Evolutionary conservation across 2,888 invertebrate species (phyloP), one percentile per base, ranked within the genome.

Genomic region (Heteropelma amictum): DNA sequence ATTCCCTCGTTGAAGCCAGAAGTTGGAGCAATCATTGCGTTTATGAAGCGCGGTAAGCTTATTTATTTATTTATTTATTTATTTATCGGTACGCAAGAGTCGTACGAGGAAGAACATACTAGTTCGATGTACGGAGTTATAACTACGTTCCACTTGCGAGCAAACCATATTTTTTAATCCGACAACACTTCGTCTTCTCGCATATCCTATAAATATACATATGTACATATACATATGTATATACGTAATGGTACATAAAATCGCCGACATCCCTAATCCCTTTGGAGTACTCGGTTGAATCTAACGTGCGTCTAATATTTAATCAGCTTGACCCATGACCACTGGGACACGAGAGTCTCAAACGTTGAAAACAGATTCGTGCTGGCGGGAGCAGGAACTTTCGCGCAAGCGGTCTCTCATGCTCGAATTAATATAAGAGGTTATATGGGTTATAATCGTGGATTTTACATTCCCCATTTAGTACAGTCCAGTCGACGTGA

Each of bases 21-120:
- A 64, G 64, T 49, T 56, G 30, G 21, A 67, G 49, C 54, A 33
- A 33, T 67, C 56, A 28, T 19, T 33, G 54, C 61, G 47, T 53
- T 67, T 54, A 47, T 61, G 47, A 56, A 54, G 67, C 49, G 42
- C 40, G n/a, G n/a, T 49, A 17, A 38, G 38, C 12, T 42, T 51
- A 58, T 49, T 23, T 51, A 64, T 49, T 42, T n/a, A n/a, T n/a
- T n/a, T n/a, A n/a, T n/a, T n/a, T n/a, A n/a, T n/a, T n/a, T n/a
- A n/a, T n/a, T n/a, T n/a, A n/a, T n/a, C n/a, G n/a, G 35, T 56
- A 54, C 28, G 19, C 53, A 61, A 70, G 63, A 70, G 54, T 63
- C 42, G 6, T 35, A 30, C 19, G 38, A 38, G 30, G 17, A 53
- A 14, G 21, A 19, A 35, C 10, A 19, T 35, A 17, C 51, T 17